These are phyloP conservation scores for Wasmannia auropunctata DNA, from an alignment of 1,140 invertebrate species.

Conservation along the genomic window DNA sequence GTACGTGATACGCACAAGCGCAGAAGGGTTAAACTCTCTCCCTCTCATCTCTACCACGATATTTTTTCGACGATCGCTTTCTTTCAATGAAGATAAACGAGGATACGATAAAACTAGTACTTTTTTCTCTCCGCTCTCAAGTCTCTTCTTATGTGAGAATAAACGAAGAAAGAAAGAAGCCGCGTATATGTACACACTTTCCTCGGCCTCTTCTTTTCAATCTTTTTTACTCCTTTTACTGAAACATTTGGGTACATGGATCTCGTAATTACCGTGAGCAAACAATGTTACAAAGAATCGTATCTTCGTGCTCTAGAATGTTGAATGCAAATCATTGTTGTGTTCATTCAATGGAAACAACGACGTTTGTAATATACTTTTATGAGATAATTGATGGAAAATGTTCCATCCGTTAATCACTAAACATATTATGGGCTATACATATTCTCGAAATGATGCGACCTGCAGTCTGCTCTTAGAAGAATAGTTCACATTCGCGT, in stretches of 20 bases:
- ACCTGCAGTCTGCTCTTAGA: conserved; percentile 54
- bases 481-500: conserved; percentile 56
- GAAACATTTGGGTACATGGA: conserved; percentile 55
- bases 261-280: conserved; percentile 80
- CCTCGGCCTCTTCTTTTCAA: neutral
- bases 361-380: neutral
- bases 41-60: conserved; percentile 46
- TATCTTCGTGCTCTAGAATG: neutral
- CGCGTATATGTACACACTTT: neutral
- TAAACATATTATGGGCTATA: neutral
- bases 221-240: conserved; percentile 51
- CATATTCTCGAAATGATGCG: conserved; percentile 34
- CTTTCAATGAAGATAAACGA: conserved; percentile 6
- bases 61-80: conserved; percentile 60
- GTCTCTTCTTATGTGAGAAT: neutral
- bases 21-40: neutral
- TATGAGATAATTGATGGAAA: conserved; percentile 34
- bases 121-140: conserved; percentile 22
- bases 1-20: conserved; percentile 12
- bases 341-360: neutral
- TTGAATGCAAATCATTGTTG: neutral
- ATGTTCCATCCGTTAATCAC: conserved; percentile 43
- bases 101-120: conserved; percentile 11
- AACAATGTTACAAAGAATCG: conserved; percentile 75
- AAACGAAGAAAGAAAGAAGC: neutral